Evolutionary conservation across 2,888 invertebrate species (phyloP).

Genomic region (Drosophila hamatofila): DNA sequence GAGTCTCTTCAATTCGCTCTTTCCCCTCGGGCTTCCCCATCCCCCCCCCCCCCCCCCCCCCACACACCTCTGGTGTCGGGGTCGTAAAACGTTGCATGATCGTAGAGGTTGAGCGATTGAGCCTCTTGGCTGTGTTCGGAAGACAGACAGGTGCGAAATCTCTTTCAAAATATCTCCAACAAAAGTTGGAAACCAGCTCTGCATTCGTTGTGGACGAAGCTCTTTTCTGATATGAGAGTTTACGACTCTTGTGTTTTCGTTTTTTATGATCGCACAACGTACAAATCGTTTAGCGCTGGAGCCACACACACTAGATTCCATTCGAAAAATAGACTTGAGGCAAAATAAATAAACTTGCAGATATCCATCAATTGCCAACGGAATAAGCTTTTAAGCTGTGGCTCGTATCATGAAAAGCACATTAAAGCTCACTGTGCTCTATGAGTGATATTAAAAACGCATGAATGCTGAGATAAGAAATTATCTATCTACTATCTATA

Average conservation of each 20-base stretch:
- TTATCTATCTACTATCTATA: no score
- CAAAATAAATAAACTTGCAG: background rate
- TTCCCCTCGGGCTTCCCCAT: background rate
- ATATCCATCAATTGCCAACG: background rate
- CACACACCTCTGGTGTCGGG: conserved; percentile 1
- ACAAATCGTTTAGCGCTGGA: conserved; percentile 76
- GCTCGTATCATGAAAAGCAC: background rate
- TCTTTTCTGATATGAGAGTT: conserved; percentile 66
- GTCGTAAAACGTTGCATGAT: conserved; percentile 49
- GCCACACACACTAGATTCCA: conserved; percentile 21
- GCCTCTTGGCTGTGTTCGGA: background rate
- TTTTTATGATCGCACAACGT: conserved; percentile 67
- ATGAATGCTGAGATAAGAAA: no score
- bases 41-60: background rate
- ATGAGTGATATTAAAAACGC: no score
- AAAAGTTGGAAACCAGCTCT: conserved; percentile 50
- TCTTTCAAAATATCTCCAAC: conserved; percentile 16
- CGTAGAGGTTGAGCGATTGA: conserved; percentile 22
- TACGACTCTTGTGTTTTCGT: conserved; percentile 64
- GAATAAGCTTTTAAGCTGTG: background rate
- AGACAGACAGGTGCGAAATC: conserved; percentile 68
- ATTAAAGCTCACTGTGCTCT: background rate
- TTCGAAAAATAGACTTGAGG: conserved; percentile 2
- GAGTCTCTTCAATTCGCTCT: conserved; percentile 13
- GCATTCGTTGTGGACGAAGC: conserved; percentile 40